Conservation (phyloP, 92 coral and sea anemone genomes). For the Siderastrea radians region DNA sequence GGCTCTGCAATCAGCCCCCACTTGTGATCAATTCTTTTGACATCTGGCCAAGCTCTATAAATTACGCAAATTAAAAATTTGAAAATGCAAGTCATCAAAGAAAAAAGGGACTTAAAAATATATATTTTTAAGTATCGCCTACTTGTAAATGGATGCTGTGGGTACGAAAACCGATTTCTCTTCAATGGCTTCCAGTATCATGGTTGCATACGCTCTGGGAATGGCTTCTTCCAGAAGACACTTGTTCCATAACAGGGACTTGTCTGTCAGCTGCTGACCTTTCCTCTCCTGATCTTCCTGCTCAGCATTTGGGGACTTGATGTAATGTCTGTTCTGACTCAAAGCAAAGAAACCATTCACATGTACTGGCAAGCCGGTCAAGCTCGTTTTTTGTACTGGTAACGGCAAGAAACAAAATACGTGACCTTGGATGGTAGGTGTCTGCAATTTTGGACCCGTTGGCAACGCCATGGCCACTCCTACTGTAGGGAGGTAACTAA, state of each 20-base stretch:
- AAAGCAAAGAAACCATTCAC: slow-evolving; percentile 88
- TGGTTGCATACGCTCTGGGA: too few species aligned
- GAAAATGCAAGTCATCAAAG: too few species aligned
- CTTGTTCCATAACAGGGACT: background rate
- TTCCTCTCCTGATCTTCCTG: slow-evolving; percentile 47
- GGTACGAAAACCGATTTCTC: too few species aligned
- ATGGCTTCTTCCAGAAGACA: too few species aligned
- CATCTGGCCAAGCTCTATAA: slow-evolving; percentile 59
- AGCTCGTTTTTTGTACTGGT: slow-evolving; percentile 73
- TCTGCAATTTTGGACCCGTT: background rate
- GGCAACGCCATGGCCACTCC: slow-evolving; percentile 87
- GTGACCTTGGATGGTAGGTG: slow-evolving; percentile 57
- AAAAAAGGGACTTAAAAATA: too few species aligned
- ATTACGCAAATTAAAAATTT: too few species aligned
- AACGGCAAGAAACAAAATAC: slow-evolving; percentile 81
- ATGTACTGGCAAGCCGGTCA: slow-evolving; percentile 90
- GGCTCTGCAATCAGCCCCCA: slow-evolving; percentile 56
- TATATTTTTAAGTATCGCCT: too few species aligned
- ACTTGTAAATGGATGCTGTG: too few species aligned
- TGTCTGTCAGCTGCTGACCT: slow-evolving; percentile 56
- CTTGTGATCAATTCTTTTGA: slow-evolving; percentile 53
- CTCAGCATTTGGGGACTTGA: slow-evolving; percentile 80
- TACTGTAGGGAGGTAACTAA: slow-evolving; percentile 82
- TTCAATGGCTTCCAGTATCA: too few species aligned
- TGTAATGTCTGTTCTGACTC: slow-evolving; percentile 82